Percentiles rank a stretch among this genome's conserved stretches.
Conservation (phyloP, 2,888 invertebrate genomes). For the Drosophila peninsularis region DNA sequence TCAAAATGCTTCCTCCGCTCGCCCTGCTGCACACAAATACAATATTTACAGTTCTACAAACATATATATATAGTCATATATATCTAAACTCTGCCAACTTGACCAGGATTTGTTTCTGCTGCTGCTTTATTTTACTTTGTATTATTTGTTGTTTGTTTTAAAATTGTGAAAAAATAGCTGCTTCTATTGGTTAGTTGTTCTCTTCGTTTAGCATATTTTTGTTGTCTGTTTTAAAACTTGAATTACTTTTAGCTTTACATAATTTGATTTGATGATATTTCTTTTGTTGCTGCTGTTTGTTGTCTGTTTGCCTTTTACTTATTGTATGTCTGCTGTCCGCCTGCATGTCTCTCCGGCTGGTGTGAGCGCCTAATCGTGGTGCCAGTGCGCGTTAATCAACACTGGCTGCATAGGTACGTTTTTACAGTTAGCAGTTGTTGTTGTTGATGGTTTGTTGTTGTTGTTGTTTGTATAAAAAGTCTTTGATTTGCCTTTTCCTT, state of each 20-base stretch:
- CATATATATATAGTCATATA: conserved; percentile 42
- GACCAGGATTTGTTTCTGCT: conserved; percentile 16
- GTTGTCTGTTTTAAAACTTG: conserved; percentile 56
- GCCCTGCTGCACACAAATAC: conserved; percentile 54
- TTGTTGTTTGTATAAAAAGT: conserved; percentile 71
- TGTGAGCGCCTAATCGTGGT: conserved; percentile 51
- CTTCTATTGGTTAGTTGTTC: conserved; percentile 69
- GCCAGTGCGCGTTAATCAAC: conserved; percentile 38
- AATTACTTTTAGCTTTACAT: conserved; percentile 63
- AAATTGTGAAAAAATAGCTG: conserved; percentile 79
- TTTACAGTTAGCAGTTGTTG: conserved; percentile 46
- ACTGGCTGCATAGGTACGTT: conserved; percentile 51
- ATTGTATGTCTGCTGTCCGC: conserved; percentile 14
- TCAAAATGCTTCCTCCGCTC: conserved; percentile 40
- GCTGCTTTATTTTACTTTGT: conserved; percentile 22
- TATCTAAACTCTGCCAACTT: conserved; percentile 35
- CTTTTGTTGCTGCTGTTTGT: conserved; percentile 30
- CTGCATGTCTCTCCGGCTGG: conserved; percentile 20
- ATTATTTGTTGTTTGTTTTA: conserved; percentile 52
- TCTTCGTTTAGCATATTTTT: conserved; percentile 37
- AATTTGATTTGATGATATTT: conserved; percentile 74
- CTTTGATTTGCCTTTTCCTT: conserved; percentile 70
- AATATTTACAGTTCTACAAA: conserved; percentile 65
- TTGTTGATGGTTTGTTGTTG: conserved; percentile 38
- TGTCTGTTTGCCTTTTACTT: conserved; percentile 7